These are phyloP conservation scores for Psittacula derbiana DNA, from an alignment of 2,797 vertebrate genomes.

Conservation along the genomic window DNA sequence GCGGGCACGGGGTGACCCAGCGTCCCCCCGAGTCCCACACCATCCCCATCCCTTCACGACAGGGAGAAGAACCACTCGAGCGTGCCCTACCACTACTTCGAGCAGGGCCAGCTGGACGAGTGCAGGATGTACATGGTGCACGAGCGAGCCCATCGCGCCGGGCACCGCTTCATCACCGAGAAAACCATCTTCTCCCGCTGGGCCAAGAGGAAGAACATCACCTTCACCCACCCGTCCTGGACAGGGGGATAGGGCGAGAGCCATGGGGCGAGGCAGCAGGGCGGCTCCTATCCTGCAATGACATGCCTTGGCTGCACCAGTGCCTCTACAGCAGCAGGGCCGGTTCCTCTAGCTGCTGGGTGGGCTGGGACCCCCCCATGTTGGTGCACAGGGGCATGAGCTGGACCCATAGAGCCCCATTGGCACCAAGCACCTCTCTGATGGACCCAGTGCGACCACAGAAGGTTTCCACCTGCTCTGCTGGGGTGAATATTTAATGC, in stretches of 20 bases:
- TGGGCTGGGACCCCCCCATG: neutral
- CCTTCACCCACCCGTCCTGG: conserved; percentile 87
- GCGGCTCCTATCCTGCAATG: neutral
- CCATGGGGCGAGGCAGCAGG: rapidly evolving
- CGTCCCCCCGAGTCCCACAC: neutral
- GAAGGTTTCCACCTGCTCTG: neutral
- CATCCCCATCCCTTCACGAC: neutral
- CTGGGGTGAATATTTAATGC: neutral
- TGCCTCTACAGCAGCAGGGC: neutral
- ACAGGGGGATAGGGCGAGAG: neutral
- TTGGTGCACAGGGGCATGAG: rapidly evolving
- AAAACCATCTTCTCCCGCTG: conserved; percentile 92
- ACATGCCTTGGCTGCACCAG: rapidly evolving
- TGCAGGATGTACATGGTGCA: conserved; percentile 90
- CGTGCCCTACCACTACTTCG: conserved; percentile 95
- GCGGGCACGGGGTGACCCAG: rapidly evolving
- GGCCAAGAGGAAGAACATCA: conserved; percentile 83
- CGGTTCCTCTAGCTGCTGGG: neutral
- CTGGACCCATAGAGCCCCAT: neutral
- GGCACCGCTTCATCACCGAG: conserved; percentile 96
- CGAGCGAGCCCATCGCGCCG: conserved; percentile 79
- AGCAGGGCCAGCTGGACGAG: conserved; percentile 83
- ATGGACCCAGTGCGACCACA: neutral
- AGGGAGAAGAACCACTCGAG: conserved; percentile 78
- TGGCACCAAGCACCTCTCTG: rapidly evolving